Base-by-base conservation (phyloP, 2,797 vertebrate genomes). In the Pachyuromys duprasi region DNA sequence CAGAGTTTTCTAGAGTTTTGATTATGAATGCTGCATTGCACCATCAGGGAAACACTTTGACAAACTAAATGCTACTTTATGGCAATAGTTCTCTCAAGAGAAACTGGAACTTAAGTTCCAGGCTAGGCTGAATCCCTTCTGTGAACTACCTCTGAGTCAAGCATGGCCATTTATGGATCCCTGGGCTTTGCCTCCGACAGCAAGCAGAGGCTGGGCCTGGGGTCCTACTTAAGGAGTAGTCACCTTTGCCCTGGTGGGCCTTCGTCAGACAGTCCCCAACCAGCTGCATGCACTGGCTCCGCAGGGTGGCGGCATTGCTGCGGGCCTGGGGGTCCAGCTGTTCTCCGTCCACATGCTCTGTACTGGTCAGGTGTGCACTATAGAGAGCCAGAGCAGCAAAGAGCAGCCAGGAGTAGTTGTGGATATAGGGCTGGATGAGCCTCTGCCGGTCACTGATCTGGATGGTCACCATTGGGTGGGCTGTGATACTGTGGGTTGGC, bases 341-440 rank as follows among this genome's bases (percentile, higher is more conserved):
- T 79, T 99, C 99, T 6, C 99, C 99, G 0, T 99, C 99, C 3
- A 83, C 94, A 18, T 98, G 98, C 87, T 98, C 98, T 39, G 99
- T 98, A 0, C 98, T 98, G 95, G 99, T 98, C 98, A 99, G 97
- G 80, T 99, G 99, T 0, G 99, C 99, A 0, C 99, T 99, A 96
- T 99, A 99, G 89, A 99, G 99, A 8, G 99, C 99, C 98, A 99
- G 96, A 39, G 99, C 99, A 0, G 99, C 99, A 65, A 99, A 99
- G 31, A 99, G 98, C 79, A 99, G 98, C 99, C 99, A 99, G 89
- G 99, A 99, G 49, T 99, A 99, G 95, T 99, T 99, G 98, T 99
- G 99, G 96, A 99, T 99, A 70, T 99, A 99, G 0, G 99, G 99
- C 97, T 99, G 99, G 98, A 99, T 99, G 92, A 99, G 98, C 57